These are phyloP conservation scores for Pygmarrhopalites habei DNA, from an alignment of 1,140 invertebrate genomes.

Conservation along the genomic window DNA sequence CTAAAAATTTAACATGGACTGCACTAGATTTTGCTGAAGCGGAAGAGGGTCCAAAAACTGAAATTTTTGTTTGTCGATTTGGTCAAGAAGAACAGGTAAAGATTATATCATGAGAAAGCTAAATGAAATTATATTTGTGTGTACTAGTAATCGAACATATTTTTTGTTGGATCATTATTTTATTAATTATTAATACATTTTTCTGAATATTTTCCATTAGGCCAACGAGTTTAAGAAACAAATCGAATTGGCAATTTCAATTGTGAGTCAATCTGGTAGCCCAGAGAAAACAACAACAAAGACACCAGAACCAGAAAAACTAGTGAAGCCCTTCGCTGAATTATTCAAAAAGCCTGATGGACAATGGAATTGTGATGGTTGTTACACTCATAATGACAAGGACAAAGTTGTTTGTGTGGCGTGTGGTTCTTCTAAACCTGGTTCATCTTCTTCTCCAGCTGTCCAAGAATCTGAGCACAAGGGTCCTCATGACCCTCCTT, in stretches of 20 bases:
- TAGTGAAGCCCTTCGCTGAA: slow-evolving; percentile 43
- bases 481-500: not conserved
- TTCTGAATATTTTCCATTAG: slow-evolving; percentile 40
- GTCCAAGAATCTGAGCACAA: no score
- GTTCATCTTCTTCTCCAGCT: no score
- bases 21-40: no score
- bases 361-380: slow-evolving; percentile 73
- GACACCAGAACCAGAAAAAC: not conserved
- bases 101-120: not conserved
- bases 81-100: slow-evolving; percentile 53
- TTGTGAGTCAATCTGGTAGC: slow-evolving; percentile 5
- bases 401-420: no score
- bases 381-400: no score
- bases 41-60: slow-evolving; percentile 50
- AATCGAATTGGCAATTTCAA: not conserved
- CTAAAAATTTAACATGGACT: no score
- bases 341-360: slow-evolving; percentile 61
- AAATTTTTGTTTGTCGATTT: slow-evolving; percentile 66
- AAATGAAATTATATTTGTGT: slow-evolving; percentile 46
- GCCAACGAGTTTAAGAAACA: slow-evolving; percentile 40
- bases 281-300: not conserved
- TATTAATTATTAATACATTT: not conserved
- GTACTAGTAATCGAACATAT: not conserved
- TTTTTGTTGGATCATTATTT: not conserved
- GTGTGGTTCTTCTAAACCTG: no score